These are phyloP conservation scores for Brevimyrus niger DNA, from an alignment of 2,113 vertebrate species.

Conservation along the genomic window DNA sequence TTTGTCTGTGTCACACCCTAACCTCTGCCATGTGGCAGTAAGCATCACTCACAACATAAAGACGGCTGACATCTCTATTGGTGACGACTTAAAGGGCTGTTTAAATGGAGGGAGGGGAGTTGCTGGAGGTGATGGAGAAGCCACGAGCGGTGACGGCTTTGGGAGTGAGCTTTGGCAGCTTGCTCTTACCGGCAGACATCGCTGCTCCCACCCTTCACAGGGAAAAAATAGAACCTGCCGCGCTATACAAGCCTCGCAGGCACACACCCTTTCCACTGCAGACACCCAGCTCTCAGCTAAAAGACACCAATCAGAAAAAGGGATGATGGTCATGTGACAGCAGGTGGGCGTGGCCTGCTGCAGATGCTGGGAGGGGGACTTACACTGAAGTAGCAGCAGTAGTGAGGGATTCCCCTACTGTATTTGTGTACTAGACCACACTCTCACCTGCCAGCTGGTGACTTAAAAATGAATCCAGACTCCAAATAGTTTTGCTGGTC, in stretches of 20 bases:
- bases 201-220: background rate
- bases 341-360: constrained; percentile 55
- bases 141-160: background rate
- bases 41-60: background rate
- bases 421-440: background rate
- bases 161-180: background rate
- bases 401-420: constrained; percentile 45
- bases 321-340: background rate
- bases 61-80: background rate
- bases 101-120: background rate
- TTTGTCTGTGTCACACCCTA: background rate
- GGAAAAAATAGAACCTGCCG: background rate
- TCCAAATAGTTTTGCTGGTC: background rate
- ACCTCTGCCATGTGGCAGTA: background rate
- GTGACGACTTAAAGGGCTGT: background rate
- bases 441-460: background rate
- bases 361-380: constrained; percentile 44
- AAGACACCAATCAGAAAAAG: background rate
- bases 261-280: background rate
- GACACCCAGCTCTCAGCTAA: background rate
- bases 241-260: background rate
- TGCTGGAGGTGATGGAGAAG: background rate
- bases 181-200: background rate
- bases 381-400: constrained; percentile 20
- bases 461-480: background rate